Conservation (phyloP, 2,113 vertebrate genomes). For the Rallus limicola region DNA sequence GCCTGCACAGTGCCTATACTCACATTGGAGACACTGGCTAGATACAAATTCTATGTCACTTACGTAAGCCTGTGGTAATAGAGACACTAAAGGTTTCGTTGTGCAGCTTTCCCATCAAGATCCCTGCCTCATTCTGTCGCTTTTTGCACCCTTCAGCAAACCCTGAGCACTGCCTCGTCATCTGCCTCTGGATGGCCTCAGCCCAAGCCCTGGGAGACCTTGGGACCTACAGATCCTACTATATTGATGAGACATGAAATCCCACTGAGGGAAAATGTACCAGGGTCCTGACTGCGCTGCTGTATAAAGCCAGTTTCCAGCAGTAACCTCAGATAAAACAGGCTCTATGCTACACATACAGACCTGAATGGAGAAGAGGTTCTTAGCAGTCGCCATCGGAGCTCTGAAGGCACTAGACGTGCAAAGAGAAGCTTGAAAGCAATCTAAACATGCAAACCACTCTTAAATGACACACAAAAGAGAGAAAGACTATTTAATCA, state of each 20-base stretch:
- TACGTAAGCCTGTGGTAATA: neutral
- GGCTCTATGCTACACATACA: neutral
- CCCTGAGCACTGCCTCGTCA: fast-evolving
- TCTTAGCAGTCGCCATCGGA: neutral
- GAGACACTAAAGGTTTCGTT: neutral
- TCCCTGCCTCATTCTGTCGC: neutral
- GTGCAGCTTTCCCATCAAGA: neutral
- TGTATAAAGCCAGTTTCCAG: neutral
- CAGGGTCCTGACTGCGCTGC: neutral
- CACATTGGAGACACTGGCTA: neutral
- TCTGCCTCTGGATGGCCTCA: neutral
- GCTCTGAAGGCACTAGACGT: neutral
- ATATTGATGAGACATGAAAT: neutral
- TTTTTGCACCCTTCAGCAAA: neutral
- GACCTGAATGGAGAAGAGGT: neutral
- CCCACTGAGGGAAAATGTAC: neutral
- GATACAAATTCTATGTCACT: neutral
- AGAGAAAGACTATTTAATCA: neutral
- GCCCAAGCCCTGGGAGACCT: neutral
- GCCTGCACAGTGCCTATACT: neutral
- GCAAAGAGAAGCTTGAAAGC: neutral
- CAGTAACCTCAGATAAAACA: neutral
- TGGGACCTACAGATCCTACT: neutral
- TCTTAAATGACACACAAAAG: neutral
- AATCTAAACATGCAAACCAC: neutral